phyloP scores from a whole-genome alignment of 2,888 invertebrate genomes.

The Drosophila hawaiiensis region DNA sequence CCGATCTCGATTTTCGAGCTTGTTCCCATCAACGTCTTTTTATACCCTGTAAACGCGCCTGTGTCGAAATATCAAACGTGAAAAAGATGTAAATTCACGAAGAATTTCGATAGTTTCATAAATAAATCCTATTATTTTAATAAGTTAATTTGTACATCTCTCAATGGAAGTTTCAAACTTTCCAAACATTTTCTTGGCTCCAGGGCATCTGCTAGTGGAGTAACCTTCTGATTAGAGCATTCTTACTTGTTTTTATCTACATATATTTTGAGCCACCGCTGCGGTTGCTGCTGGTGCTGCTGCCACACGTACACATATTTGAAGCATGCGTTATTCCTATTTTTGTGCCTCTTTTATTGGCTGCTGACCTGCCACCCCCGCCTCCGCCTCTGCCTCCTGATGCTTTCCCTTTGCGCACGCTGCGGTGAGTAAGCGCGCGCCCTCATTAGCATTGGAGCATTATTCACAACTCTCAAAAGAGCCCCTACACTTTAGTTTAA shows the following conservation, averaged over 20 bases:
- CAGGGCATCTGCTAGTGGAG: background rate
- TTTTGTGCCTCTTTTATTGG: slow-evolving; percentile 61
- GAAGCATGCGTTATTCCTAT: slow-evolving; percentile 62
- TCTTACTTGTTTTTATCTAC: slow-evolving; percentile 35
- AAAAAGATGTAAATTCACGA: background rate
- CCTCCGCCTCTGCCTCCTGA: background rate
- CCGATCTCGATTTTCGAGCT: slow-evolving; percentile 12
- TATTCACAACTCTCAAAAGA: slow-evolving; percentile 53
- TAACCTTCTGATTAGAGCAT: background rate
- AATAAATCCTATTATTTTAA: background rate
- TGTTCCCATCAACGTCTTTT: background rate
- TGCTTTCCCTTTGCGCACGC: background rate
- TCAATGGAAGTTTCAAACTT: background rate
- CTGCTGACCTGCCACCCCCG: slow-evolving; percentile 33
- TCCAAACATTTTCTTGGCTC: background rate
- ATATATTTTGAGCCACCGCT: slow-evolving; percentile 36
- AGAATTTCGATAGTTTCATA: background rate
- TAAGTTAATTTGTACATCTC: background rate
- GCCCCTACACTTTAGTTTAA: slow-evolving; percentile 42
- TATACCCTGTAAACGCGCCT: background rate
- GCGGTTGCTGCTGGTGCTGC: slow-evolving; percentile 10
- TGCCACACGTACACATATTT: slow-evolving; percentile 40
- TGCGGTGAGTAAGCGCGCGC: slow-evolving; percentile 53
- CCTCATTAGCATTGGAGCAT: slow-evolving; percentile 56
- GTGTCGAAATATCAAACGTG: background rate